A percentile compares a stretch with the other conserved stretches of the same genome.
Conservation (phyloP, 2,888 invertebrate genomes). For the Brassicogethes aeneus region DNA sequence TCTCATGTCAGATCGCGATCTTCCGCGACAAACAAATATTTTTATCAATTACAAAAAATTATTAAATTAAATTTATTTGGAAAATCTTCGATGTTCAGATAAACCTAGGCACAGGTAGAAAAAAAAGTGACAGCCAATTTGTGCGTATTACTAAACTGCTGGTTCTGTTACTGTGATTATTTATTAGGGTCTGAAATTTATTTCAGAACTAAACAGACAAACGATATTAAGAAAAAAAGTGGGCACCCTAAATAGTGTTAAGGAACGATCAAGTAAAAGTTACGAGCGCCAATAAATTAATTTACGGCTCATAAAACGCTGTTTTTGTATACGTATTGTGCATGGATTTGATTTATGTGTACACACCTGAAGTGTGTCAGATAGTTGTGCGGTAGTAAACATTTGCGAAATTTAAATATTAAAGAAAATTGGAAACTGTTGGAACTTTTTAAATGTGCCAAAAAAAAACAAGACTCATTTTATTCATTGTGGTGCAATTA, state of each 20-base stretch:
- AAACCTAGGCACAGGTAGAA: too few species aligned
- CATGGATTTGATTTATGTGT: constrained; percentile 26
- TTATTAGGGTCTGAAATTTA: constrained; percentile 18
- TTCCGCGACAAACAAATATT: constrained; percentile 13
- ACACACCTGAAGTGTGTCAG: constrained; percentile 24
- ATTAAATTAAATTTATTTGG: too few species aligned
- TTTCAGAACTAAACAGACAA: too few species aligned
- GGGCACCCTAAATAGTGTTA: background rate
- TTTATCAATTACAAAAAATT: too few species aligned
- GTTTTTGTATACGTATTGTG: constrained; percentile 26
- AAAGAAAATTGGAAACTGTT: constrained; percentile 17
- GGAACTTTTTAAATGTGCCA: constrained; percentile 12
- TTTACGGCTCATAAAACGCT: constrained; percentile 33
- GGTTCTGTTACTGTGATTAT: too few species aligned
- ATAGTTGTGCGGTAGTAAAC: constrained; percentile 1
- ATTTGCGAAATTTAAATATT: background rate
- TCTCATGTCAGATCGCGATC: constrained; percentile 33
- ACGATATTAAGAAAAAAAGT: too few species aligned
- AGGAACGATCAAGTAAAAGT: constrained; percentile 22
- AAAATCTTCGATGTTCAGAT: too few species aligned
- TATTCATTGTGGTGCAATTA: constrained; percentile 27
- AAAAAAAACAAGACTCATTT: constrained; percentile 11
- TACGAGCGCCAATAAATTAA: constrained; percentile 34
- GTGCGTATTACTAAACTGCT: too few species aligned
- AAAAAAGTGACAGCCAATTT: constrained; percentile 8